A percentile compares a stretch with the other conserved stretches of the same genome.
Conservation (phyloP, 2,113 vertebrate genomes). For the Dipodomys stephensi region DNA sequence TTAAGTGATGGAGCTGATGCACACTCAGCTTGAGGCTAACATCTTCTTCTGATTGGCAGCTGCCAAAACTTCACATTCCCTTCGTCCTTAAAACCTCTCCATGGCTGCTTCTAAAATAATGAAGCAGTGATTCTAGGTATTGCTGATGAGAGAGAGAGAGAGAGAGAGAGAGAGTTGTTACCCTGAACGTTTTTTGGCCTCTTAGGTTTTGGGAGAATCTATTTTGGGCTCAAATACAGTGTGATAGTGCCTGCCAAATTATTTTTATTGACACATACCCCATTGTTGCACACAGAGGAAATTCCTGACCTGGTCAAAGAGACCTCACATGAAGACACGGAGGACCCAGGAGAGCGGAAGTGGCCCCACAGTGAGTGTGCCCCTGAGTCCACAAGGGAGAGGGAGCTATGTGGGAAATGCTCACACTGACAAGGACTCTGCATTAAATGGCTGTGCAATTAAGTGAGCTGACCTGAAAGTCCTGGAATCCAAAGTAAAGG, state of each 20-base stretch:
- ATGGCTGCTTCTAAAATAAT: conserved; percentile 19
- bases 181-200: not conserved
- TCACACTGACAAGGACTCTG: too few species aligned
- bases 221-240: conserved; percentile 57
- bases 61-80: not conserved
- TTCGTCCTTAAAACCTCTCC: not conserved
- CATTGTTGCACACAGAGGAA: not conserved
- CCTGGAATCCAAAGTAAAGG: too few species aligned
- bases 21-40: too few species aligned
- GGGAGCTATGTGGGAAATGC: too few species aligned
- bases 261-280: not conserved
- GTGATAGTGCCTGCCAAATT: conserved; percentile 27
- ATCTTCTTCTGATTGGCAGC: conserved; percentile 23
- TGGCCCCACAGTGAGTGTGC: not conserved
- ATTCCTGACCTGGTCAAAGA: not conserved
- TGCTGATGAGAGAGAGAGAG: not conserved
- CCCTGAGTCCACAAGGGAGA: too few species aligned
- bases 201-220: conserved; percentile 16
- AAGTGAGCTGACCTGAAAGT: too few species aligned
- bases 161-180: not conserved
- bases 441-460: too few species aligned
- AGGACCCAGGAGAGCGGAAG: not conserved
- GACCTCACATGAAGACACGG: accelerated
- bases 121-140: conserved; percentile 48
- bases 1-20: not conserved